Base-by-base conservation (phyloP, 2,888 invertebrate genomes). In the Physocephala rufipes region DNA sequence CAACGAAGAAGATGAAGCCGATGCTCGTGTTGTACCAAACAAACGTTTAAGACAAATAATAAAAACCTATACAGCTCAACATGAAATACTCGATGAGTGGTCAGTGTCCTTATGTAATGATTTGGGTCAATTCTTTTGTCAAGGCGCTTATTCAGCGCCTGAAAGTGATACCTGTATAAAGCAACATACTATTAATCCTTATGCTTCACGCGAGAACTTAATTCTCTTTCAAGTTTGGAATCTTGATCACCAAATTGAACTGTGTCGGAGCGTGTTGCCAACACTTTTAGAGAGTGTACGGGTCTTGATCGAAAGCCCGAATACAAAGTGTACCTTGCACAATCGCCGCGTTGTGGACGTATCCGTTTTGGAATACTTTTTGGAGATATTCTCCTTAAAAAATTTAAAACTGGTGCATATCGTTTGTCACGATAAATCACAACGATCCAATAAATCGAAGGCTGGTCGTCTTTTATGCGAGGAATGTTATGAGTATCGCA, bases 141-240 rank as follows among this genome's bases (percentile, higher is more conserved):
- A 91, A 13, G 93, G 94, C 0, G 83, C 91, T 1, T 86, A 77
- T 61, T 84, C 85, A 21, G 75, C 75, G 59, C 78, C 81, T 53
- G 92, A 92, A 24, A 77, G 77, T 4, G 82, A 82, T 64, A 76
- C 78, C 66, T 85, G 85, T 49, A 64, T 77, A 4, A 88, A 89
- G 12, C 87, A 89, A 64, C 95, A 95, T 83, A 85, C 87, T 58
- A 95, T 95, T 73, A 95, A 95, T 85, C 95, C 95, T 0, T 95
- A 95, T 82, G 89, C 90, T 67, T 93, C 92, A 76, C 89, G 91
- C 55, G 95, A 95, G 82, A 92, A 92, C 80, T 88, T 95, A 24
- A 91, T 95, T 76, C 87, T 95, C 71, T 95, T 95, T 85, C 94
- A 95, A 81, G 95, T 94, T 0, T 95, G 95, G 95, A 95, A 95